Evolutionary conservation across 2,113 vertebrate genomes (phyloP).

Genomic region (Mesitornis unicolor): DNA sequence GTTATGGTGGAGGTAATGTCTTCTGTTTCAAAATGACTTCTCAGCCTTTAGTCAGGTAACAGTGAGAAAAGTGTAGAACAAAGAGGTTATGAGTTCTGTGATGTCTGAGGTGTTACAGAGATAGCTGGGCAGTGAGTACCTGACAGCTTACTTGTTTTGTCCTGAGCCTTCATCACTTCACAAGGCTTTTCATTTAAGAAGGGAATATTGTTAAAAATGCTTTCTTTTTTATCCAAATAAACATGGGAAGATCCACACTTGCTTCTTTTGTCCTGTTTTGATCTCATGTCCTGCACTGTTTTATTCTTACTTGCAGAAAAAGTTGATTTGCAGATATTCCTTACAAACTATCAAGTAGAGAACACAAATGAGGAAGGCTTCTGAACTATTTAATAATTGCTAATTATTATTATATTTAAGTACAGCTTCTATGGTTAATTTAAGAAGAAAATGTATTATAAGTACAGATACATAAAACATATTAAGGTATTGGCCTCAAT

Average conservation of each 20-base stretch:
- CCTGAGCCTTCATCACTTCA: not conserved
- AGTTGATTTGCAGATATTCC: not conserved
- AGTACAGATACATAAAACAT: not conserved
- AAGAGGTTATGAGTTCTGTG: not conserved
- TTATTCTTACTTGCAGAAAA: not conserved
- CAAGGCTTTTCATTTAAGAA: not conserved
- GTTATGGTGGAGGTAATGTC: not conserved
- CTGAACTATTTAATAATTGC: conserved; percentile 11
- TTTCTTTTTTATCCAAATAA: not conserved
- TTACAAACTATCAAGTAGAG: not conserved
- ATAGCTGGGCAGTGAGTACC: not conserved
- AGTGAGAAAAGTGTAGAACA: not conserved
- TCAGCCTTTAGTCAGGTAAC: not conserved
- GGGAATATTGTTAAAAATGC: not conserved
- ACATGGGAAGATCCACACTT: not conserved
- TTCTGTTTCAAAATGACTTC: not conserved
- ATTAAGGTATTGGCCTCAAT: not conserved
- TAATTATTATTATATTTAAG: conserved; percentile 35
- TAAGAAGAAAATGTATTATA: conserved; percentile 14
- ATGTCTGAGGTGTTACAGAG: not conserved
- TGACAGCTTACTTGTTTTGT: not conserved
- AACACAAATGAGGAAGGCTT: not conserved
- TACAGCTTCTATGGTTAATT: conserved; percentile 35
- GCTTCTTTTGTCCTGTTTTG: not conserved
- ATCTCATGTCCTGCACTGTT: not conserved